Percentiles rank a stretch among this genome's conserved stretches.
phyloP scores from a whole-genome alignment of 2,797 vertebrate species.

The Sarcoramphus papa region DNA sequence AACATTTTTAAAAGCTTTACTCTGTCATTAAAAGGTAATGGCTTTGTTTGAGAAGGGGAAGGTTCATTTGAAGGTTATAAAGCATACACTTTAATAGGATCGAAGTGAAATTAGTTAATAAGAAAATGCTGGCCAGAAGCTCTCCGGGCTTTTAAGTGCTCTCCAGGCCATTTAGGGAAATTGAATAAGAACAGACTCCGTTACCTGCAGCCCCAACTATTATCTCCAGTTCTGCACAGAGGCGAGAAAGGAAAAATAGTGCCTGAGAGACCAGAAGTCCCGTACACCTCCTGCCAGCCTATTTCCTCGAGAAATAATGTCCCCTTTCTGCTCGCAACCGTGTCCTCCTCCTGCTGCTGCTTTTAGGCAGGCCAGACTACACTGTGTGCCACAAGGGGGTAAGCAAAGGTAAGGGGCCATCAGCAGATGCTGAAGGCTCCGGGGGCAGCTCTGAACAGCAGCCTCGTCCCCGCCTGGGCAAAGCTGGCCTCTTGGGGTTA shows the following conservation, averaged over 20 bases:
- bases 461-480: background rate
- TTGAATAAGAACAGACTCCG: conserved; percentile 28
- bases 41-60: conserved; percentile 29
- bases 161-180: conserved; percentile 65
- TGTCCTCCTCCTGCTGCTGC: background rate
- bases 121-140: conserved; percentile 62
- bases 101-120: conserved; percentile 72
- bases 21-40: conserved; percentile 21
- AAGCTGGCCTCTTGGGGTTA: background rate
- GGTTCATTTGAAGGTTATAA: conserved; percentile 68
- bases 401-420: conserved; percentile 42
- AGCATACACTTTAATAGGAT: conserved; percentile 65
- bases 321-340: background rate
- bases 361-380: background rate
- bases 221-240: conserved; percentile 25
- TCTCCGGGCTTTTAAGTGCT: conserved; percentile 67
- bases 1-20: background rate
- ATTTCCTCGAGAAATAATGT: conserved; percentile 21
- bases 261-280: conserved; percentile 36
- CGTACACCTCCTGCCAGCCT: background rate
- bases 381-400: background rate
- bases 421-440: background rate
- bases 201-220: conserved; percentile 51
- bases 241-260: conserved; percentile 30
- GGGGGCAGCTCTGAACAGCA: background rate